Base-by-base conservation (phyloP, 2,888 invertebrate species). In the Boloria euphrosyne region DNA sequence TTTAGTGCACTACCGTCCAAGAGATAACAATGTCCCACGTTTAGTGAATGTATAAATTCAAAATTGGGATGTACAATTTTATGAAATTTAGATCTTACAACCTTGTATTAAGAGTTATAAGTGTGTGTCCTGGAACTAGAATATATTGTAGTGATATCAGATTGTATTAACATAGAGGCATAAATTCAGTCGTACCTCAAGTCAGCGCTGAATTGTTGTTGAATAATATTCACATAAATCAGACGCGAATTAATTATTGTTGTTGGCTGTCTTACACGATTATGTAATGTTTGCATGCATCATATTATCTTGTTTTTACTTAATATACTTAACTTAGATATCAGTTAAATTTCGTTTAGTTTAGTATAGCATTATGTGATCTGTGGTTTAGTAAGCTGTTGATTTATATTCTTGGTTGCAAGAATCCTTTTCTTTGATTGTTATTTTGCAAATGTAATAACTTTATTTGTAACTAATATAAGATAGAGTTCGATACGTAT, bases 191-290 rank as follows among this genome's bases (percentile, higher is more conserved):
- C 71, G 79, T 78, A 79, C 77, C 81, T 80, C 77, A 76, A 78
- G 78, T 79, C 79, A 79, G 77, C 78, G 72, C 73, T 67, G 74
- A 75, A 75, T 71, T 74, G 71, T 76, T 73, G 70, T 74, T 80
- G 89, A 79, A 90, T 90, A 90, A 89, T 89, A 88, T 84, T 84
- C 86, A 75, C 87, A 85, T 90, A 87, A 88, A 89, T 91, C 89
- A 88, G 76, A 71, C 70, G 62, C 64, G 87, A 87, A 90, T 90
- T 90, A 90, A 89, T 90, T 90, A 88, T 85, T 81, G 80, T 85
- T 81, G 80, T 75, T 78, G 75, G 79, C 76, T 82, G 73, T 79
- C 74, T 73, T 74, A 70, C 74, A 66, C 76, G 49, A 59, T 59
- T 59, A 73, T 72, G 67, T 76, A 74, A 61, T 70, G 63, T 61